A percentile compares a stretch with the other conserved stretches of the same genome.
Conservation (phyloP, 2,888 invertebrate genomes). For the Andrena haemorrhoa region DNA sequence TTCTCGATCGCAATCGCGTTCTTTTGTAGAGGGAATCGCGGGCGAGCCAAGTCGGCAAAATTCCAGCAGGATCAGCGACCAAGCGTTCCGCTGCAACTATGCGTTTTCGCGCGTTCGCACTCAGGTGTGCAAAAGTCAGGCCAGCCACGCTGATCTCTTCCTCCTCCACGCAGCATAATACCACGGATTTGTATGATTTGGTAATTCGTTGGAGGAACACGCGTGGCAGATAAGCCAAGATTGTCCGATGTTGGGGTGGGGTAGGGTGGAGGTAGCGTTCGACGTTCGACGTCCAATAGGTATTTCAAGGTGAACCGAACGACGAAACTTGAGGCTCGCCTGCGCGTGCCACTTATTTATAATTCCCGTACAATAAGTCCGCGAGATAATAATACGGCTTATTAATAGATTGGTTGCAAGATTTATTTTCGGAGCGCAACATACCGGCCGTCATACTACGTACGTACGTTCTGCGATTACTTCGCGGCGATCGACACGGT, state of each 20-base stretch:
- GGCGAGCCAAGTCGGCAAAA: not conserved
- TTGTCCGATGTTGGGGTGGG: not conserved
- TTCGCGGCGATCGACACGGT: not conserved
- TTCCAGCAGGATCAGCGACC: constrained; percentile 3
- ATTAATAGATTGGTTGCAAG: constrained; percentile 55
- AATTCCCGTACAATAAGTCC: constrained; percentile 33
- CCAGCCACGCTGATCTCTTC: too few relatives aligned
- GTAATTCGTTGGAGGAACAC: too few relatives aligned
- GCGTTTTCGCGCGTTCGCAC: not conserved
- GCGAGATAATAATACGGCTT: constrained; percentile 34
- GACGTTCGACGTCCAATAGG: not conserved
- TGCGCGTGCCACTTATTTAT: constrained; percentile 28
- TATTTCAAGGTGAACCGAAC: constrained; percentile 3
- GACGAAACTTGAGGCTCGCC: not conserved
- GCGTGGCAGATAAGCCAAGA: not conserved
- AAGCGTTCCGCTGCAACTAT: not conserved
- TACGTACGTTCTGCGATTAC: not conserved
- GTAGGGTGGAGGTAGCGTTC: not conserved
- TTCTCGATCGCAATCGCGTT: not conserved
- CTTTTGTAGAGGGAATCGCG: not conserved
- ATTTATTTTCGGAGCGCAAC: constrained; percentile 45
- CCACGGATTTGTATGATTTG: too few relatives aligned
- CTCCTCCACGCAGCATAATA: too few relatives aligned
- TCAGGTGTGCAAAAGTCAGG: not conserved
- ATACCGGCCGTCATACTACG: not conserved